These are phyloP conservation scores for Elysia crispata DNA, from an alignment of 2,888 invertebrate genomes.

Conservation along the genomic window DNA sequence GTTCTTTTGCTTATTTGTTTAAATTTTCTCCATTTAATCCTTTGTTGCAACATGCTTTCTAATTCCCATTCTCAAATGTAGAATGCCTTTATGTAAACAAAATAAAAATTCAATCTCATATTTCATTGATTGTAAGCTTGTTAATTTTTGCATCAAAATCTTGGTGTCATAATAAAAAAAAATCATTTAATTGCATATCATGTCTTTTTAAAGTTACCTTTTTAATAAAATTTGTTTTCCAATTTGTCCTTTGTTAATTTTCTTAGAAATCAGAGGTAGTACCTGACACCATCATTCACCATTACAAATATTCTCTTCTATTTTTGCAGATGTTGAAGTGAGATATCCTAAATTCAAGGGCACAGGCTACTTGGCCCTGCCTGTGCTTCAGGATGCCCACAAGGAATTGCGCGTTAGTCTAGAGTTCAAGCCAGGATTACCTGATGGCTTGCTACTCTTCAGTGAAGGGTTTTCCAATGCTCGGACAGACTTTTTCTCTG, in stretches of 20 bases:
- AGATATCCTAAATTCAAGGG: constrained; percentile 86
- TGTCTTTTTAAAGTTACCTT: too few relatives aligned
- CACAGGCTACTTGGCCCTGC: constrained; percentile 92
- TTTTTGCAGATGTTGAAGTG: constrained; percentile 66
- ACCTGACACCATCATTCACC: not conserved
- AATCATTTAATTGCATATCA: too few relatives aligned
- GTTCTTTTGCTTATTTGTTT: too few relatives aligned
- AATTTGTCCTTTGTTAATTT: not conserved
- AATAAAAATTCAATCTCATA: not conserved
- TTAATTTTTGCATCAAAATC: not conserved
- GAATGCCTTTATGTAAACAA: too few relatives aligned
- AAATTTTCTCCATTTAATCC: too few relatives aligned
- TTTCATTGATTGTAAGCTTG: not conserved
- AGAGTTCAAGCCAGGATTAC: constrained; percentile 85
- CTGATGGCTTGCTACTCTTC: constrained; percentile 91
- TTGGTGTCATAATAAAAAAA: not conserved
- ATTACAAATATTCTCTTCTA: not conserved
- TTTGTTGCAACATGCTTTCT: too few relatives aligned
- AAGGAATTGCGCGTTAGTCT: constrained; percentile 92
- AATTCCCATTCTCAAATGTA: too few relatives aligned
- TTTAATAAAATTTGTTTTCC: not conserved
- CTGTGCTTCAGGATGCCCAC: constrained; percentile 89
- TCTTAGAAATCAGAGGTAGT: not conserved
- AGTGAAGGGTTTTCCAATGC: constrained; percentile 91
- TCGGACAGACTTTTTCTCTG: constrained; percentile 91